phyloP scores from a whole-genome alignment of 2,113 vertebrate genomes.

The Colaptes auratus region DNA sequence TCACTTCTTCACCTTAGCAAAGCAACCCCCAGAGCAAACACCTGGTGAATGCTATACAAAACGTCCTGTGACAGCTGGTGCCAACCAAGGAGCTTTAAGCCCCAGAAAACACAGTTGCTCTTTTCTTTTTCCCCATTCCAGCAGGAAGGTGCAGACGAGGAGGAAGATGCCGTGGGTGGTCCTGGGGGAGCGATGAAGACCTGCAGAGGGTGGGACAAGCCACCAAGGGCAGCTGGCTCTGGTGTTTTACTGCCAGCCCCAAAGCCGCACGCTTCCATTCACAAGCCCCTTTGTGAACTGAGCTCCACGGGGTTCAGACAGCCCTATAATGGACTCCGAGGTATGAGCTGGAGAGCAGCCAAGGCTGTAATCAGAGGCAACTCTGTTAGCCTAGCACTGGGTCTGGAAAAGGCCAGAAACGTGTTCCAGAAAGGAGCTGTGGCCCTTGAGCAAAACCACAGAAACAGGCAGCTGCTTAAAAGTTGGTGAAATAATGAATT shows the following conservation, averaged over 20 bases:
- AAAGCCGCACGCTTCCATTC: neutral
- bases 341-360: neutral
- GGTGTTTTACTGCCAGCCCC: neutral
- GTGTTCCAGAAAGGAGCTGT: neutral
- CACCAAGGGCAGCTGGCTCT: rapidly evolving
- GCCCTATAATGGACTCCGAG: neutral
- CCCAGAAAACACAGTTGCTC: neutral
- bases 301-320: neutral
- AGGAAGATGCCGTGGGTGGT: neutral
- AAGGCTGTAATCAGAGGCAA: neutral
- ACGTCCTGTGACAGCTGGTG: rapidly evolving
- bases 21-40: neutral
- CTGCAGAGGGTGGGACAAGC: neutral
- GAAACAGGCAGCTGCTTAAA: neutral
- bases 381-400: neutral
- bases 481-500: neutral
- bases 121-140: too few species aligned
- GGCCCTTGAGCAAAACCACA: neutral
- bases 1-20: neutral
- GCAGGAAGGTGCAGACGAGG: rapidly evolving
- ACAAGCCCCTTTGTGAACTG: neutral
- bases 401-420: neutral
- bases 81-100: neutral
- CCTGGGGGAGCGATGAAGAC: neutral
- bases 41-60: neutral